Percentiles rank a stretch among this genome's conserved stretches.
These are phyloP conservation scores for Halictus rubicundus DNA, from an alignment of 1,140 invertebrate genomes.

Conservation along the genomic window DNA sequence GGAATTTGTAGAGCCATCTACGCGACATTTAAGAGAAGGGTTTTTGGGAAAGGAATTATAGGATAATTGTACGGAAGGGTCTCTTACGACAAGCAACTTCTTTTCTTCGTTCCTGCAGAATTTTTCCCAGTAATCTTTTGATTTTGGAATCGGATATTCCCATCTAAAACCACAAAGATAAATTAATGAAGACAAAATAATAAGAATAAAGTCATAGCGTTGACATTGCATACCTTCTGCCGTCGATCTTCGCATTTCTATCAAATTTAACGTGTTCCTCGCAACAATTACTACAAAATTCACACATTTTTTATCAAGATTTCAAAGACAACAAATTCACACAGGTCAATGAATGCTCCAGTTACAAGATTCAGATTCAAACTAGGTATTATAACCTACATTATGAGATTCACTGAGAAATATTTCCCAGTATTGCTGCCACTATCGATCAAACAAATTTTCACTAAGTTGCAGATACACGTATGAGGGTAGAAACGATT, in stretches of 20 bases:
- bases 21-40: not conserved
- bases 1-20: not conserved
- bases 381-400: not conserved
- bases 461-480: not conserved
- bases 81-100: constrained; percentile 61
- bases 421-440: constrained; percentile 6
- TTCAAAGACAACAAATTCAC: not conserved
- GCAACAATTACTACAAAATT: constrained; percentile 3
- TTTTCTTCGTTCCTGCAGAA: constrained; percentile 58
- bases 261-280: not conserved
- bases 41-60: constrained; percentile 35
- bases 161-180: constrained; percentile 54
- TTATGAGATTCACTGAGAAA: constrained; percentile 14
- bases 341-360: not conserved
- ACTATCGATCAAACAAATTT: constrained; percentile 61
- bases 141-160: constrained; percentile 57
- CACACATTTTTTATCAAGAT: constrained; percentile 38
- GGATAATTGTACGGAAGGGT: constrained; percentile 41
- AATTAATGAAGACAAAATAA: not conserved
- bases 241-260: not conserved
- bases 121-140: constrained; percentile 61
- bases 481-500: not conserved
- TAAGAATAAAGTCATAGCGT: not conserved
- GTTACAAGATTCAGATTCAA: constrained; percentile 3
- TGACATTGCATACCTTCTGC: constrained; percentile 32